These are phyloP conservation scores for Crocodylus rhombifer DNA, from an alignment of 2,797 vertebrate genomes.

Conservation along the genomic window DNA sequence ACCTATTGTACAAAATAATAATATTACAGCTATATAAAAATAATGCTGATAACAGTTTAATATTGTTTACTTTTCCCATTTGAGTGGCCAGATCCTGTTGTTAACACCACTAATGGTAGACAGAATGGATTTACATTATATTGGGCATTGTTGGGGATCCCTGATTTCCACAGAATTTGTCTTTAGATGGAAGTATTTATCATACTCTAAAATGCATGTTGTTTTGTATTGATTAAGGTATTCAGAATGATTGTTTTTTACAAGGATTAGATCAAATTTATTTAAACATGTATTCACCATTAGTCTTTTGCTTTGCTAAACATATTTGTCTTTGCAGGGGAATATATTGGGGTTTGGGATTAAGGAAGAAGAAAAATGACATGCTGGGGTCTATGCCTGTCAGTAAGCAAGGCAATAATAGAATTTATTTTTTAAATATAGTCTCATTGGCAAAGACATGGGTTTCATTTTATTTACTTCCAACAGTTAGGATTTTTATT, in stretches of 20 bases:
- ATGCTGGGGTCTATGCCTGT: conserved; percentile 2
- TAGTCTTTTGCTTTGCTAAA: neutral
- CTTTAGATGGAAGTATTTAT: conserved; percentile 49
- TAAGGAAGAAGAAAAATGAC: neutral
- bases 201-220: neutral
- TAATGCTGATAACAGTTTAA: neutral
- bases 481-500: conserved; percentile 68
- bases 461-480: conserved; percentile 71
- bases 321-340: neutral
- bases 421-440: conserved; percentile 53
- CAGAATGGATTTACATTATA: neutral
- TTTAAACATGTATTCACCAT: neutral
- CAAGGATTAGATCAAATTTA: neutral
- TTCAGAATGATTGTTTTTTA: neutral
- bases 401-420: conserved; percentile 8
- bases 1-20: neutral
- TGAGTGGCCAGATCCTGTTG: neutral
- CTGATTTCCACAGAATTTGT: conserved; percentile 5
- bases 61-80: neutral
- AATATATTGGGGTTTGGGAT: neutral
- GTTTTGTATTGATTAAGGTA: neutral
- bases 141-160: neutral
- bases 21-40: neutral
- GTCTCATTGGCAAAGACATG: conserved; percentile 44
- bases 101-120: neutral